Base-by-base conservation (phyloP, 2,888 invertebrate species). In the Drosophila borborema region DNA sequence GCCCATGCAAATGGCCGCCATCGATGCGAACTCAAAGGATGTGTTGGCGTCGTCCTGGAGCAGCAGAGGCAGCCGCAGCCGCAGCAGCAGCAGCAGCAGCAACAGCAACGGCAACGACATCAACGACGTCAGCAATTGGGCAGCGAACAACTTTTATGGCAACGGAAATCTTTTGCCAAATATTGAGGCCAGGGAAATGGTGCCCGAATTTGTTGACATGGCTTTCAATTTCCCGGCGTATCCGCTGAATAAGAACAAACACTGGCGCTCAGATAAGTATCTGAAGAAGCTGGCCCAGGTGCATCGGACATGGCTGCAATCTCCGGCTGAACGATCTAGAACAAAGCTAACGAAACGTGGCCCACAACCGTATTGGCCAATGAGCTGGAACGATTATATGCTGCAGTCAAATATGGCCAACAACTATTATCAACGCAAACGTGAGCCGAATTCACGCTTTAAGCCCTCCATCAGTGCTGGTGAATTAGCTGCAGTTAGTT, bases 391-490 rank as follows among this genome's bases (percentile, higher is more conserved):
- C 1, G 59, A 55, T 28, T 14, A 14, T n/a, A 14, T 5, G 8
- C 38, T 41, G n/a, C 14, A 38, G 14, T 12, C 38, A 18, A 31
- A 18, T 38, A n/a, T 18, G 16, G 28, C 16, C 28, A 61, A 73
- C 46, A 59, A 53, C 46, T 62, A 55, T 45, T 62, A 71, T 56
- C 61, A 70, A 59, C 68, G 49, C 36, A 92, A 91, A 69, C 89
- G 91, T 10, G 74, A 88, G 59, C 34, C 60, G 14, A 64, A 55
- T 31, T 46, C 45, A 16, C 59, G 54, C 64, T 89, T 74, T 84
- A 89, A 84, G 48, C 93, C 93, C 23, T 90, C 93, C n/a, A 91
- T 93, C 64, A 93, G 92, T 87, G 90, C 92, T 89, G 93, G 93
- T 93, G 88, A 86, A 86, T 91, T 91, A 81, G 45, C 9, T 10